A percentile compares a stretch with the other conserved stretches of the same genome.
Evolutionary conservation across 2,797 vertebrate genomes (phyloP).

Genomic region (Morelia viridis): DNA sequence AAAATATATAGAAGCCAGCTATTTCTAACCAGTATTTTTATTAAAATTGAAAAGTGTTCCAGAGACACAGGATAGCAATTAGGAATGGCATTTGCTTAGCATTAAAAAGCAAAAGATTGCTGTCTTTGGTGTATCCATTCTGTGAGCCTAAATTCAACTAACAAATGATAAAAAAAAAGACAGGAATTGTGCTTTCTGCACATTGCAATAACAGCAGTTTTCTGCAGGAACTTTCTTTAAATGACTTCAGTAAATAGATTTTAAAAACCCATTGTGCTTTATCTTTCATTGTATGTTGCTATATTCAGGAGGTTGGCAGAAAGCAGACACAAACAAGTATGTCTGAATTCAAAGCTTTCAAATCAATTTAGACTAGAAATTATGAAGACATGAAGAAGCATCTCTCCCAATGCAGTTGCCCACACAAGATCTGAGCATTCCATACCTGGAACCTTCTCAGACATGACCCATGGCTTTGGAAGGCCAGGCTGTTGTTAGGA

Average conservation of each 20-base stretch:
- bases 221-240: neutral
- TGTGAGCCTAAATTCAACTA: constrained; percentile 30
- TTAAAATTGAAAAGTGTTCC: constrained; percentile 53
- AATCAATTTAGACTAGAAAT: neutral
- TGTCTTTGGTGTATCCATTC: constrained; percentile 17
- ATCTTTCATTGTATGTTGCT: neutral
- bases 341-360: neutral
- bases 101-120: constrained; percentile 31
- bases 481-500: neutral
- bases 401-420: neutral
- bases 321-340: neutral
- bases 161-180: constrained; percentile 39
- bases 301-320: neutral
- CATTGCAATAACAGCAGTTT: constrained; percentile 20
- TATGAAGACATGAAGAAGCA: neutral
- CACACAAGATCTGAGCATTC: neutral
- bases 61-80: constrained; percentile 59
- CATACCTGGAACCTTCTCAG: neutral
- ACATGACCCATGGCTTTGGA: neutral
- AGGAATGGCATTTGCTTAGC: constrained; percentile 54
- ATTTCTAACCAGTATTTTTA: constrained; percentile 36
- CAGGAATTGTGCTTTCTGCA: neutral
- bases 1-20: constrained; percentile 56
- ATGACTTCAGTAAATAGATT: neutral
- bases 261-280: neutral